A percentile compares a stretch with the other conserved stretches of the same genome.
Evolutionary conservation across 1,140 invertebrate species (phyloP).

Genomic region (Eciton burchellii): DNA sequence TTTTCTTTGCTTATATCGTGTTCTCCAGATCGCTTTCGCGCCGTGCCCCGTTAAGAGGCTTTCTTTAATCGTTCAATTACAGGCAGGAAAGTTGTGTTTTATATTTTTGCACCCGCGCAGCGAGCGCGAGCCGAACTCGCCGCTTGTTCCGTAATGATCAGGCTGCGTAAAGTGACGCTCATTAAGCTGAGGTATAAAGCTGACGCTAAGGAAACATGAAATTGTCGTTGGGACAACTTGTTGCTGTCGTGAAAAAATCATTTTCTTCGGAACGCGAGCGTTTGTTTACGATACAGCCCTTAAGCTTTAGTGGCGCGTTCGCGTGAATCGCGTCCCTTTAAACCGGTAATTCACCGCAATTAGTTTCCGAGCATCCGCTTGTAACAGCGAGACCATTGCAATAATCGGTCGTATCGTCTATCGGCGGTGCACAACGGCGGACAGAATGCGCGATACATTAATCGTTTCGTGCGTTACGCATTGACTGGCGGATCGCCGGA

Average conservation of each 20-base stretch:
- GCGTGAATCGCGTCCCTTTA: not conserved
- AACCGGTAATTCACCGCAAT: conserved; percentile 18
- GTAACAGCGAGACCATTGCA: not conserved
- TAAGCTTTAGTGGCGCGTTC: conserved; percentile 35
- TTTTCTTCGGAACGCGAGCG: conserved; percentile 21
- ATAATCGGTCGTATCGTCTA: not conserved
- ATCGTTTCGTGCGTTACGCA: not conserved
- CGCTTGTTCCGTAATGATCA: conserved; percentile 55
- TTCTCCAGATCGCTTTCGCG: not conserved
- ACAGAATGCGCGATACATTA: not conserved
- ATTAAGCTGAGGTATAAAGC: conserved; percentile 46
- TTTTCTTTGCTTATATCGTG: not conserved
- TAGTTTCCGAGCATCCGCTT: conserved; percentile 3
- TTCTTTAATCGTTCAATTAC: conserved; percentile 43
- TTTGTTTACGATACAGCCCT: conserved; percentile 42
- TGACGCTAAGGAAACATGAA: conserved; percentile 49
- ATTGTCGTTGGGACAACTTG: conserved; percentile 53
- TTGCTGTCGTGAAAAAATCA: conserved; percentile 59
- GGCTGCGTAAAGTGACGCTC: conserved; percentile 63
- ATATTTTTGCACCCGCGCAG: conserved; percentile 11
- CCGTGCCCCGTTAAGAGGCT: not conserved
- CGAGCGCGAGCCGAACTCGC: conserved; percentile 11
- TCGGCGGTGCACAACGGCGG: not conserved
- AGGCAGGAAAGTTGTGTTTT: conserved; percentile 30
- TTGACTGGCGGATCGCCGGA: conserved; percentile 10